These are phyloP conservation scores for Scaptomyza cyrtandrae DNA, from an alignment of 2,888 invertebrate genomes.

Conservation along the genomic window DNA sequence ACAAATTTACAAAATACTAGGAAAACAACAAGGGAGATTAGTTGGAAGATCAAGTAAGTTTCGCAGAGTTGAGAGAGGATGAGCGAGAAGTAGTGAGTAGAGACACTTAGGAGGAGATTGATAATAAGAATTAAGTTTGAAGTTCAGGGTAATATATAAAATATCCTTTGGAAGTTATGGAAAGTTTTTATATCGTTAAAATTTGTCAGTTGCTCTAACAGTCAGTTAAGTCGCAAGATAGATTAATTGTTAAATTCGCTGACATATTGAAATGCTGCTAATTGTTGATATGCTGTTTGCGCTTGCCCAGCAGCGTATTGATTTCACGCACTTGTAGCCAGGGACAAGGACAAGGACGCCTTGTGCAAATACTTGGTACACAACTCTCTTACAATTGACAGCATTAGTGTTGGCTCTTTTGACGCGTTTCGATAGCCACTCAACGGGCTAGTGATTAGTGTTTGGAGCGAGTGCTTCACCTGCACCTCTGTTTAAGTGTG, in stretches of 20 bases:
- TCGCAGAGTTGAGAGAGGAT: too few relatives aligned
- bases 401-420: slow-evolving; percentile 60
- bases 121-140: too few relatives aligned
- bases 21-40: background rate
- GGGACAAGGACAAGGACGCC: slow-evolving; percentile 80
- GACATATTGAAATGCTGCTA: background rate
- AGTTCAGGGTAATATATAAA: too few relatives aligned
- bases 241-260: background rate
- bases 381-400: slow-evolving; percentile 58
- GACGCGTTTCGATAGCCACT: slow-evolving; percentile 73
- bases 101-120: too few relatives aligned
- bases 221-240: background rate
- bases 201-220: background rate
- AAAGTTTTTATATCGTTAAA: too few relatives aligned
- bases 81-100: too few relatives aligned
- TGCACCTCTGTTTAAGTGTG: slow-evolving; percentile 51
- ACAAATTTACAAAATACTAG: background rate
- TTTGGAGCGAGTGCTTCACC: slow-evolving; percentile 48
- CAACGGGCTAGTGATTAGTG: slow-evolving; percentile 65
- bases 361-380: slow-evolving; percentile 69
- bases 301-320: slow-evolving; percentile 41
- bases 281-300: slow-evolving; percentile 4
- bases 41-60: background rate
- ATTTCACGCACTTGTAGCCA: slow-evolving; percentile 51
- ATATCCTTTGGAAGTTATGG: too few relatives aligned